Evolutionary conservation across 2,888 invertebrate genomes (phyloP).

Genomic region (Linnaemya vulpina): DNA sequence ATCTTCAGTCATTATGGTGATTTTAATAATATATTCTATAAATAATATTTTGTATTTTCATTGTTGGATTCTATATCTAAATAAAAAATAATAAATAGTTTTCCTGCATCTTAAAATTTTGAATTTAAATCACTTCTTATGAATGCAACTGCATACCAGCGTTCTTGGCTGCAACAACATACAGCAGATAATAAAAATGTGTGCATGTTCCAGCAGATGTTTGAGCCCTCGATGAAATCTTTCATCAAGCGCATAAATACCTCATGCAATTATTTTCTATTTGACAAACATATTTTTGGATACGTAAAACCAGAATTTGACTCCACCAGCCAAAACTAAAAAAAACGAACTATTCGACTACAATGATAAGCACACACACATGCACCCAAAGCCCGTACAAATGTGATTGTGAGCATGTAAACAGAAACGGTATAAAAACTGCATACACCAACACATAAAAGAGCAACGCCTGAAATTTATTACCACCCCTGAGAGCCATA

Average conservation of each 20-base stretch:
- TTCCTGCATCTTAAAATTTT: too few relatives aligned
- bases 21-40: too few relatives aligned
- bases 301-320: background rate
- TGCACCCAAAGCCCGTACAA: background rate
- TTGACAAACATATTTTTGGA: background rate
- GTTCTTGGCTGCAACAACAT: background rate
- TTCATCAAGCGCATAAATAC: background rate
- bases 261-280: background rate
- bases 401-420: conserved; percentile 44
- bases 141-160: too few relatives aligned
- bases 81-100: too few relatives aligned
- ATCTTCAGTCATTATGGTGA: too few relatives aligned
- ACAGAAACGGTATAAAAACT: conserved; percentile 62
- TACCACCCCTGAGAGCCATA: conserved; percentile 79
- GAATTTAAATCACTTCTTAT: too few relatives aligned
- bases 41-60: too few relatives aligned
- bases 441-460: conserved; percentile 78
- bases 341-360: background rate
- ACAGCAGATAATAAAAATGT: too few relatives aligned
- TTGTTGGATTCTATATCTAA: too few relatives aligned
- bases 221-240: background rate
- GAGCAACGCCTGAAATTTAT: conserved; percentile 83
- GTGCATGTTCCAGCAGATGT: background rate
- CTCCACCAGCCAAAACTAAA: background rate
- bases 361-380: background rate